A percentile compares a stretch with the other conserved stretches of the same genome.
Evolutionary conservation across 2,113 vertebrate species (phyloP).

Genomic region (Brachirus orientalis): DNA sequence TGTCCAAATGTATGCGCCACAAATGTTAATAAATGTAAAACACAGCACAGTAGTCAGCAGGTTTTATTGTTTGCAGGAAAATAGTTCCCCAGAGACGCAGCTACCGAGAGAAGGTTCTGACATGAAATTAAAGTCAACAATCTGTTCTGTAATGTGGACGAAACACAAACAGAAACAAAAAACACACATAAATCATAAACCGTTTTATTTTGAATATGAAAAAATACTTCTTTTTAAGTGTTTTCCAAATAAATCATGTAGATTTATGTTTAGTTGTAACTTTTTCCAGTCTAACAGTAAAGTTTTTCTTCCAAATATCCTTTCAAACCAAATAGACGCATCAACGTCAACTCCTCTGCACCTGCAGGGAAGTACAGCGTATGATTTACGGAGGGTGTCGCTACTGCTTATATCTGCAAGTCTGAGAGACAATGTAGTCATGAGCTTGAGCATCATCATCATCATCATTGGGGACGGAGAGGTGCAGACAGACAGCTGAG

Average conservation of each 20-base stretch:
- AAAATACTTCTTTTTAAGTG: neutral
- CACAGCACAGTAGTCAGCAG: neutral
- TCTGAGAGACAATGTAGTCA: too few species aligned
- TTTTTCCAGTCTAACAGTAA: too few species aligned
- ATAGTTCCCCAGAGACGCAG: too few species aligned
- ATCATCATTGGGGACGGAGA: too few species aligned
- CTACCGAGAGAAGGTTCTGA: neutral
- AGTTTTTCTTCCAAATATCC: too few species aligned
- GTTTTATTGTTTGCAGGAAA: conserved; percentile 10
- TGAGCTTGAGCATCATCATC: too few species aligned
- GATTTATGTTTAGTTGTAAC: too few species aligned
- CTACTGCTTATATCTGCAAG: too few species aligned
- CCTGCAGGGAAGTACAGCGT: conserved; percentile 7
- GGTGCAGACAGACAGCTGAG: neutral
- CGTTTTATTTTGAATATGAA: neutral
- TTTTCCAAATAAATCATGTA: neutral
- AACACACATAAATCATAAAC: neutral
- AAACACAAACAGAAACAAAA: neutral
- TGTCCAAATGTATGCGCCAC: neutral
- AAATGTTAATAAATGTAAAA: neutral
- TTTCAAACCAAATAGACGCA: neutral
- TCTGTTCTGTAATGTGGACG: neutral
- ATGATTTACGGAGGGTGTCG: too few species aligned
- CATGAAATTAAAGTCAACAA: conserved; percentile 2
- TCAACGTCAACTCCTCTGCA: neutral